A percentile compares a stretch with the other conserved stretches of the same genome.
These are phyloP conservation scores for Trichomycterus rosablanca DNA, from an alignment of 2,113 vertebrate species.

Conservation along the genomic window DNA sequence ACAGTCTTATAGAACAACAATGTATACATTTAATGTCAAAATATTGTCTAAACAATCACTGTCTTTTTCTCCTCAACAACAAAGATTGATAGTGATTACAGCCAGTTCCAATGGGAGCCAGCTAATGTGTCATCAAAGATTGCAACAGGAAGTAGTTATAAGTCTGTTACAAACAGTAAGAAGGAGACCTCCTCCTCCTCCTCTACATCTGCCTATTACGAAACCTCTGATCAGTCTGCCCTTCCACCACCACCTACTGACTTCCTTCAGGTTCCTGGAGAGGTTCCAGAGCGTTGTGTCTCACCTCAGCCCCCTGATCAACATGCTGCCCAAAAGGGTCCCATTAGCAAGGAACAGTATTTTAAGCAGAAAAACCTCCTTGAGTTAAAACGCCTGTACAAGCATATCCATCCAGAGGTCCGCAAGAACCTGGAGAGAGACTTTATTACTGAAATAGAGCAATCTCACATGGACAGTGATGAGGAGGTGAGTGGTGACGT, in stretches of 20 bases:
- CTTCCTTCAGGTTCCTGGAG: slow-evolving; percentile 54
- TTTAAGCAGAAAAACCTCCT: slow-evolving; percentile 76
- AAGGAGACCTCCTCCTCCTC: slow-evolving; percentile 41
- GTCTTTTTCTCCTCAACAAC: slow-evolving; percentile 53
- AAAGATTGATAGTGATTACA: slow-evolving; percentile 76
- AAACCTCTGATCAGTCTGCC: slow-evolving; percentile 64
- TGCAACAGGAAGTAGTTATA: slow-evolving; percentile 56
- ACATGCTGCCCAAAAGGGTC: slow-evolving; percentile 51
- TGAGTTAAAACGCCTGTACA: slow-evolving; percentile 80
- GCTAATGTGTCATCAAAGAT: slow-evolving; percentile 57
- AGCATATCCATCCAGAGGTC: slow-evolving; percentile 77
- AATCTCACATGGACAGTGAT: slow-evolving; percentile 51
- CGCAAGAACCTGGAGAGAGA: slow-evolving; percentile 77
- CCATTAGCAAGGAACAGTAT: slow-evolving; percentile 67
- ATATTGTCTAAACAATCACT: slow-evolving; percentile 26
- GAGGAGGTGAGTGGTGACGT: slow-evolving; percentile 65
- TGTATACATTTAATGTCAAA: neutral
- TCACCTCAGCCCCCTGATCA: slow-evolving; percentile 60
- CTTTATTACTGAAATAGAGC: slow-evolving; percentile 69
- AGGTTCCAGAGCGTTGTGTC: slow-evolving; percentile 58
- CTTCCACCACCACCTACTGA: slow-evolving; percentile 62
- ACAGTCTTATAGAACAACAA: neutral
- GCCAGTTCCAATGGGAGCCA: slow-evolving; percentile 72
- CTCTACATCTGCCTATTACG: slow-evolving; percentile 52
- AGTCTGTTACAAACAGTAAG: slow-evolving; percentile 52